Evolutionary conservation across 2,113 vertebrate genomes (phyloP).

Genomic region (Astatotilapia flaviijosephi): DNA sequence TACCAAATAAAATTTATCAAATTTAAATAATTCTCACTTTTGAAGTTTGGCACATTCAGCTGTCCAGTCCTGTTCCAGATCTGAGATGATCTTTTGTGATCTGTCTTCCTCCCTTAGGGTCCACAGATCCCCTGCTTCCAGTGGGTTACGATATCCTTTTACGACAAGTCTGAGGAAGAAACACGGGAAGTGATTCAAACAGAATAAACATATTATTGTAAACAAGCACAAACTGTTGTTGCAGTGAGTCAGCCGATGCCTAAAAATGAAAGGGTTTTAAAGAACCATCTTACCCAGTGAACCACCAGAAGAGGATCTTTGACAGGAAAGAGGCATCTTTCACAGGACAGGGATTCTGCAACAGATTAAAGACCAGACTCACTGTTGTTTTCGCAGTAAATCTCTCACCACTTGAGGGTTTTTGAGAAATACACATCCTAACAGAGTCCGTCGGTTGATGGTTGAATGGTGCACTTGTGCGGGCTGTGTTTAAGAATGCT

Average conservation of each 20-base stretch:
- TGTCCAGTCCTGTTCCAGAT: slow-evolving; percentile 79
- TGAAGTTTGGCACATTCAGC: slow-evolving; percentile 70
- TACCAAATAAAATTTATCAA: neutral
- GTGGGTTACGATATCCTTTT: slow-evolving; percentile 76
- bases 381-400: slow-evolving; percentile 25
- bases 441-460: neutral
- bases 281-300: slow-evolving; percentile 82
- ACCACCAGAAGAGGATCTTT: slow-evolving; percentile 93
- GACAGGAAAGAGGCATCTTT: slow-evolving; percentile 84
- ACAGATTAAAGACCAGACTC: slow-evolving; percentile 46
- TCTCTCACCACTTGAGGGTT: neutral
- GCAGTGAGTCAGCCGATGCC: slow-evolving; percentile 24
- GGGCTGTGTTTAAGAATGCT: slow-evolving; percentile 12
- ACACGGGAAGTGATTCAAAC: slow-evolving; percentile 17
- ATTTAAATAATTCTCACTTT: slow-evolving; percentile 48
- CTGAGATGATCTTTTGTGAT: slow-evolving; percentile 80
- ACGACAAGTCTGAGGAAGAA: slow-evolving; percentile 75
- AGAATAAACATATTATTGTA: slow-evolving; percentile 39
- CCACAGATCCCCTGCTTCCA: slow-evolving; percentile 82
- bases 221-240: slow-evolving; percentile 38
- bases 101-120: slow-evolving; percentile 79
- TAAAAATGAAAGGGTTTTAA: slow-evolving; percentile 28
- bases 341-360: slow-evolving; percentile 89
- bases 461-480: slow-evolving; percentile 34
- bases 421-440: slow-evolving; percentile 7